A percentile compares a stretch with the other conserved stretches of the same genome.
Evolutionary conservation across 2,888 invertebrate genomes (phyloP).

Genomic region (Chorisops tibialis): DNA sequence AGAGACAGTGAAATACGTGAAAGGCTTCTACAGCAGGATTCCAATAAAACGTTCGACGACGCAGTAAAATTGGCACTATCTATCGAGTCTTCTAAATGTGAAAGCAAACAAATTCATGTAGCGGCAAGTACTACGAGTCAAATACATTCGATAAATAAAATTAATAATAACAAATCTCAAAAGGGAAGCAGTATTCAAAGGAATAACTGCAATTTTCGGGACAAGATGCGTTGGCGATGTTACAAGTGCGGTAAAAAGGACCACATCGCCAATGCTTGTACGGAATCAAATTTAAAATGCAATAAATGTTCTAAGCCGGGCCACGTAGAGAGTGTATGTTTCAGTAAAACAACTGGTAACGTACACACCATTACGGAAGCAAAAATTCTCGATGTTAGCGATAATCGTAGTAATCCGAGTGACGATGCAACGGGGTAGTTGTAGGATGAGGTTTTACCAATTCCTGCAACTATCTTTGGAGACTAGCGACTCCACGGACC

Average conservation of each 20-base stretch:
- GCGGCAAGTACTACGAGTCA: constrained; percentile 1
- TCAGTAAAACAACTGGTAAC: not conserved
- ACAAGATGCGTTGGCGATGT: not conserved
- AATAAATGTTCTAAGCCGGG: constrained; percentile 10
- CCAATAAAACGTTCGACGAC: constrained; percentile 15
- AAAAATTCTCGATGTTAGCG: not conserved
- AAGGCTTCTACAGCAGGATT: constrained; percentile 8
- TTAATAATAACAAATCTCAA: not conserved
- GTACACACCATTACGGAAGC: constrained; percentile 1
- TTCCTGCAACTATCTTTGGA: no score
- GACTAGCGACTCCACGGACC: no score
- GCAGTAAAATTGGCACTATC: constrained; percentile 16
- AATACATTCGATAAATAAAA: not conserved
- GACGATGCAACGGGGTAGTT: no score
- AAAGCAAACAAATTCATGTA: constrained; percentile 21
- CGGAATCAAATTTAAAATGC: constrained; percentile 6
- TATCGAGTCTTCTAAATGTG: constrained; percentile 18
- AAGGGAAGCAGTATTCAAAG: not conserved
- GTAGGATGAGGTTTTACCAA: no score
- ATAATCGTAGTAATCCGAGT: not conserved
- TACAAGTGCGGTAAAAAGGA: not conserved
- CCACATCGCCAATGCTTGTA: constrained; percentile 13
- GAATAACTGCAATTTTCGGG: not conserved
- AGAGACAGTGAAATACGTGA: no score
- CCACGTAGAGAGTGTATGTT: constrained; percentile 8